Evolutionary conservation across 1,140 invertebrate genomes (phyloP).

Genomic region (Batillaria attramentaria): DNA sequence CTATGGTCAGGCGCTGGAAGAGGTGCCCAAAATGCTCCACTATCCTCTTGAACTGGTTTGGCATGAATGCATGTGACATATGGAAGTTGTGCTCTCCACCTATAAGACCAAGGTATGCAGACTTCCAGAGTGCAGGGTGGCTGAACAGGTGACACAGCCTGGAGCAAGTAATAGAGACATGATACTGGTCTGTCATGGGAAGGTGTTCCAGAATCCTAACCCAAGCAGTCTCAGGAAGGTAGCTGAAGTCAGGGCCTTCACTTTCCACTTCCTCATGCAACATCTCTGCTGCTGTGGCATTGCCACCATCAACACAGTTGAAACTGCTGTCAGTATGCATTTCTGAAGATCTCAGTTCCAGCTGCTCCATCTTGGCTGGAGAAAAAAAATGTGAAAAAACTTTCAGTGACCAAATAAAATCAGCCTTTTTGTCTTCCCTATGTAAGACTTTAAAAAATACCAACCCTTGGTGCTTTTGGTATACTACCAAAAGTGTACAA

Average conservation of each 20-base stretch:
- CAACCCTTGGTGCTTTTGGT: too few relatives aligned
- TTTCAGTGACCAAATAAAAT: too few relatives aligned
- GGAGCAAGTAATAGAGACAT: slow-evolving; percentile 40
- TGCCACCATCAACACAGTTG: too few relatives aligned
- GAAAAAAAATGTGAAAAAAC: too few relatives aligned
- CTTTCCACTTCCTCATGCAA: too few relatives aligned
- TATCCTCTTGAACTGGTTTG: slow-evolving; percentile 33
- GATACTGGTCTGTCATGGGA: slow-evolving; percentile 37
- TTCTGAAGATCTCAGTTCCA: too few relatives aligned
- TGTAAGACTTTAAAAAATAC: too few relatives aligned
- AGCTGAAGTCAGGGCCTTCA: slow-evolving; percentile 50
- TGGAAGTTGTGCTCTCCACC: slow-evolving; percentile 40
- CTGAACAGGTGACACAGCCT: slow-evolving; percentile 44
- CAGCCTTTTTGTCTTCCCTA: too few relatives aligned
- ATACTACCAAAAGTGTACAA: too few relatives aligned
- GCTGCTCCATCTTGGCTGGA: too few relatives aligned
- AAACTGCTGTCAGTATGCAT: too few relatives aligned
- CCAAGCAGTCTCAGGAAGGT: slow-evolving; percentile 49
- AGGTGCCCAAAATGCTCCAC: slow-evolving; percentile 45
- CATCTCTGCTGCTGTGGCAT: too few relatives aligned
- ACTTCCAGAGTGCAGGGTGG: slow-evolving; percentile 51
- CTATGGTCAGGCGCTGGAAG: slow-evolving; percentile 47
- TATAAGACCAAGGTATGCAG: slow-evolving; percentile 34
- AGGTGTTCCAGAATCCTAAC: slow-evolving; percentile 45
- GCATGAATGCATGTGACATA: slow-evolving; percentile 24